Evolutionary conservation across 1,140 invertebrate species (phyloP).

Genomic region (Batillaria attramentaria): DNA sequence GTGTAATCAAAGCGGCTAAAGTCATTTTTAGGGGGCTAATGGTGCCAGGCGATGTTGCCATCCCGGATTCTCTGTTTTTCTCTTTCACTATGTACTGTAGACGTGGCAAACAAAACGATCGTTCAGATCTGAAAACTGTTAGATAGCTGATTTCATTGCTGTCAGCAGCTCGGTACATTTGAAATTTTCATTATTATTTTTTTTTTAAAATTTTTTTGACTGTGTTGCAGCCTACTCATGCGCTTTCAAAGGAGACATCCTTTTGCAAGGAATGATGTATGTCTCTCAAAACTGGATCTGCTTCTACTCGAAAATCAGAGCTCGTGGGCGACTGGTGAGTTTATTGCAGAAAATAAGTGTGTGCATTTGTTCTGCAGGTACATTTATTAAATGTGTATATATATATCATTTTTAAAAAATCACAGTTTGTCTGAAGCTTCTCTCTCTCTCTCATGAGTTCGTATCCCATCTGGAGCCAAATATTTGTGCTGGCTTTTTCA

Average conservation of each 20-base stretch:
- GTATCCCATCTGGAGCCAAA: too few relatives aligned
- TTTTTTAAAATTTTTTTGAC: background rate
- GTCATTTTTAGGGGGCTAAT: too few relatives aligned
- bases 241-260: slow-evolving; percentile 90
- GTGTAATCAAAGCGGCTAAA: too few relatives aligned
- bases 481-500: too few relatives aligned
- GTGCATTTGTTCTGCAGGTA: too few relatives aligned
- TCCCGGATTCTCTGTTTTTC: slow-evolving; percentile 7
- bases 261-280: slow-evolving; percentile 93
- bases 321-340: slow-evolving; percentile 89
- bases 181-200: background rate
- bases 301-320: slow-evolving; percentile 96
- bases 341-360: too few relatives aligned
- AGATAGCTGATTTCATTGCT: background rate
- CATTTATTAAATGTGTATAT: too few relatives aligned
- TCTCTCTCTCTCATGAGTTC: too few relatives aligned
- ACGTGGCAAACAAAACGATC: background rate
- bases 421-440: too few relatives aligned
- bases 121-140: background rate
- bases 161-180: too few relatives aligned
- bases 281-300: slow-evolving; percentile 94
- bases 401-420: too few relatives aligned
- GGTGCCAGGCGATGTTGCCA: too few relatives aligned
- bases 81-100: background rate
- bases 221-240: slow-evolving; percentile 88